Conservation (phyloP, 2,113 vertebrate species). For the Catagonus wagneri region DNA sequence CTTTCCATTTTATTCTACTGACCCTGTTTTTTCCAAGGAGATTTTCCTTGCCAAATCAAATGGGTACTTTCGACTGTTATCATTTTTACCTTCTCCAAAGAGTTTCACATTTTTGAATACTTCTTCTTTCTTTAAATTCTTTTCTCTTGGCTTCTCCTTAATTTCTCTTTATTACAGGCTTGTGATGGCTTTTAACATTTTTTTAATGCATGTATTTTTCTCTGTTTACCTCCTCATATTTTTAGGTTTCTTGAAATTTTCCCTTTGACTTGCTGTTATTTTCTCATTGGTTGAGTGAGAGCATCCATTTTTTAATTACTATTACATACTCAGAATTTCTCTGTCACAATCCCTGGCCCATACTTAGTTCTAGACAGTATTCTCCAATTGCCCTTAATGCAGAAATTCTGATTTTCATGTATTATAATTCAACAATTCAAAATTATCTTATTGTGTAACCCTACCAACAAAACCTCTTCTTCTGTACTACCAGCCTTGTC, state of each 20-base stretch:
- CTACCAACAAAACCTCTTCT: neutral
- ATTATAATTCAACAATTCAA: neutral
- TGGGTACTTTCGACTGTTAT: neutral
- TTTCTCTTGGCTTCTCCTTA: neutral
- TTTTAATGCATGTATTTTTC: neutral
- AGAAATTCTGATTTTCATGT: neutral
- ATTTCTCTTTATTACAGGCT: neutral
- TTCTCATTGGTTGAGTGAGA: neutral
- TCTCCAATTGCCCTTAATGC: neutral
- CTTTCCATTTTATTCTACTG: neutral
- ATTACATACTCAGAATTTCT: neutral
- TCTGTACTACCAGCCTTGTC: neutral
- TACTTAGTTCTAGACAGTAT: neutral
- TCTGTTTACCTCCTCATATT: neutral
- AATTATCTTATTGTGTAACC: neutral
- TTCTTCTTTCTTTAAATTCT: neutral
- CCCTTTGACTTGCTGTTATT: neutral
- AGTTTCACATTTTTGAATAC: neutral
- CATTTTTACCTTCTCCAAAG: neutral
- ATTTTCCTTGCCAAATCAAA: neutral
- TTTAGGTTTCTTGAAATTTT: neutral
- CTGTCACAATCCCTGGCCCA: neutral
- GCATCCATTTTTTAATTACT: neutral
- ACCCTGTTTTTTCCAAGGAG: neutral
- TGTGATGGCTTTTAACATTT: neutral